A percentile compares a stretch with the other conserved stretches of the same genome.
Conservation (phyloP, 2,113 vertebrate genomes). For the Apus apus region DNA sequence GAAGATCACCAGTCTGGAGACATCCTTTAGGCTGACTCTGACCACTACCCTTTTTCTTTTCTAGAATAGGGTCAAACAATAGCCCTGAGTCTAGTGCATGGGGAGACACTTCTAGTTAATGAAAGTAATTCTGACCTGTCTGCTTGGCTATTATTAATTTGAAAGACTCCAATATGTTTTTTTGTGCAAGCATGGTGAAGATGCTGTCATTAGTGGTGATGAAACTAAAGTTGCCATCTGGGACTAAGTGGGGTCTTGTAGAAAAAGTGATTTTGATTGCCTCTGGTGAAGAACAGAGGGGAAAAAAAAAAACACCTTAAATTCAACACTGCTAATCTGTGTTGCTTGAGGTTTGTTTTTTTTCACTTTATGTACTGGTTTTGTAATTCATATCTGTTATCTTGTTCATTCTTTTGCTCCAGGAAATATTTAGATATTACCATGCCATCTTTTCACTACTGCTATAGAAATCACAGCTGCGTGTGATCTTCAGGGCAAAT, state of each 20-base stretch:
- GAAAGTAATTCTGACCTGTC: background rate
- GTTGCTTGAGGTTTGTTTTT: accelerated
- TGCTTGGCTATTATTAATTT: background rate
- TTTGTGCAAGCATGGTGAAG: background rate
- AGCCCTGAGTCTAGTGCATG: background rate
- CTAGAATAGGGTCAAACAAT: background rate
- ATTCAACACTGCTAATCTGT: background rate
- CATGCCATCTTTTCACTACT: background rate
- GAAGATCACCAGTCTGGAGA: background rate
- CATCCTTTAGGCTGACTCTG: background rate
- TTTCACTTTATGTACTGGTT: background rate
- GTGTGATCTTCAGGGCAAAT: background rate
- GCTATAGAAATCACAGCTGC: background rate
- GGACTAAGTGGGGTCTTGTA: background rate
- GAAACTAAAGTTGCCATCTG: background rate
- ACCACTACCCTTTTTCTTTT: background rate
- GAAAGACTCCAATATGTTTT: background rate
- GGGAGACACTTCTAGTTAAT: background rate
- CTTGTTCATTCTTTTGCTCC: background rate
- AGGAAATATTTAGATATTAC: background rate
- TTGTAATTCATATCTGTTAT: background rate
- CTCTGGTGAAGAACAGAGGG: background rate
- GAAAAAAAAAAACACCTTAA: background rate
- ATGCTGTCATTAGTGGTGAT: background rate
- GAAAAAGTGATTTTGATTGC: background rate